Conservation (phyloP, 2,888 invertebrate genomes). For the Phania funesta region DNA sequence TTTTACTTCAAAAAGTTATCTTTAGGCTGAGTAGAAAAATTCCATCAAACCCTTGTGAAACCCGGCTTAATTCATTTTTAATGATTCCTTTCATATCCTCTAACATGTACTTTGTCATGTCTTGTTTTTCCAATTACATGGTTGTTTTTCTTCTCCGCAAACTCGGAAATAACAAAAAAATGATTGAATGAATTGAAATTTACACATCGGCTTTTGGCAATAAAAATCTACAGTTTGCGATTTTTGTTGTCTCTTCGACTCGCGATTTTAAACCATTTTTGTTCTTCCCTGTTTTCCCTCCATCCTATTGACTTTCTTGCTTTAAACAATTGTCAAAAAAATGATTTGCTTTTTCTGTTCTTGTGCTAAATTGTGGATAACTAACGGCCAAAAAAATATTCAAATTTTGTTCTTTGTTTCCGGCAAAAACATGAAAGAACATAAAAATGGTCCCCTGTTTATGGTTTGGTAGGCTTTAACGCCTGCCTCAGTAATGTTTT, state of each 20-base stretch:
- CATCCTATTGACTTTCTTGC: conserved; percentile 13
- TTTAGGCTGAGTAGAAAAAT: too few relatives aligned
- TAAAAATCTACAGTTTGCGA: conserved; percentile 21
- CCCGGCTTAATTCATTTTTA: too few relatives aligned
- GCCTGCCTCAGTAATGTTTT: not conserved
- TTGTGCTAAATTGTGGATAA: conserved; percentile 18
- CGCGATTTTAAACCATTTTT: not conserved
- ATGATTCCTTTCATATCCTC: too few relatives aligned
- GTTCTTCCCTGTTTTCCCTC: not conserved
- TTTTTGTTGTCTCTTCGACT: conserved; percentile 11
- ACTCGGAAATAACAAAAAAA: not conserved
- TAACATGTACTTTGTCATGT: too few relatives aligned
- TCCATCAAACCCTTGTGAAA: too few relatives aligned
- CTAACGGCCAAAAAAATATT: conserved; percentile 3
- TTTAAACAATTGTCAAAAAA: conserved; percentile 8
- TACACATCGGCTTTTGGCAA: conserved; percentile 2
- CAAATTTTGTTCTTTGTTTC: not conserved
- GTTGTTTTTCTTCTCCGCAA: conserved; percentile 3
- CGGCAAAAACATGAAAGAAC: not conserved
- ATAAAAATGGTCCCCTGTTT: not conserved
- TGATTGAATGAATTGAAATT: conserved; percentile 8
- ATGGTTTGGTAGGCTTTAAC: conserved; percentile 13
- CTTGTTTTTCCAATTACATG: too few relatives aligned
- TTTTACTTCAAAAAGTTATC: too few relatives aligned
- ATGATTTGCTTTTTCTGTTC: not conserved